Conservation (phyloP, 2,113 vertebrate species). For the Nyctereutes procyonoides region DNA sequence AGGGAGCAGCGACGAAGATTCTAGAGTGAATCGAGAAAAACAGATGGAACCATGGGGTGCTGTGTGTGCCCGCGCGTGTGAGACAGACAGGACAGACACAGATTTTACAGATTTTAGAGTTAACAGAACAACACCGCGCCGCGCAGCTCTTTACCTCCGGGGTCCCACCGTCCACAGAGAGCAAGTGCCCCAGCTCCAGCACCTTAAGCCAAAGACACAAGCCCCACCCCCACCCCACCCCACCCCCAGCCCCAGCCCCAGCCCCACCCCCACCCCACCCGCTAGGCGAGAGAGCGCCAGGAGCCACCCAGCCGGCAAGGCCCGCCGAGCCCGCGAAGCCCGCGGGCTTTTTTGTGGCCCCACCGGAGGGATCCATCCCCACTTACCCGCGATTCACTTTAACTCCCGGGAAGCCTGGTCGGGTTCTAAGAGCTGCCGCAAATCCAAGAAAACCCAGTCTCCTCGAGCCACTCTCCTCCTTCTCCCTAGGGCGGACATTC, state of each 20-base stretch:
- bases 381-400: conserved; percentile 61
- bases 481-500: conserved; percentile 9
- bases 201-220: not conserved
- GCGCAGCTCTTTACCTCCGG: conserved; percentile 1
- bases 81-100: not conserved
- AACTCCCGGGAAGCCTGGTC: conserved; percentile 6
- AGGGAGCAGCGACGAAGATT: not conserved
- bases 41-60: not conserved
- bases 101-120: conserved; percentile 26
- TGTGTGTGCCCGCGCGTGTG: not conserved
- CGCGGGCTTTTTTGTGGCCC: not conserved
- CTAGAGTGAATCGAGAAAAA: conserved; percentile 14
- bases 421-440: conserved; percentile 24
- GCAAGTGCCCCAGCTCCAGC: not conserved
- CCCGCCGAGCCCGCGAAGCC: not conserved
- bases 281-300: not conserved
- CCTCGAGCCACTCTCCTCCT: not conserved
- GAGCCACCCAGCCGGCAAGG: not conserved
- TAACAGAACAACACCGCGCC: not conserved
- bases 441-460: conserved; percentile 59
- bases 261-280: not conserved
- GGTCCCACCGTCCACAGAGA: not conserved
- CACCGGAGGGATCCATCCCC: not conserved
- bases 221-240: not conserved
- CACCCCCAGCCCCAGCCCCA: not conserved